Percentiles rank a stretch among this genome's conserved stretches.
phyloP scores from a whole-genome alignment of 2,797 vertebrate species.

The Dipus sagitta region DNA sequence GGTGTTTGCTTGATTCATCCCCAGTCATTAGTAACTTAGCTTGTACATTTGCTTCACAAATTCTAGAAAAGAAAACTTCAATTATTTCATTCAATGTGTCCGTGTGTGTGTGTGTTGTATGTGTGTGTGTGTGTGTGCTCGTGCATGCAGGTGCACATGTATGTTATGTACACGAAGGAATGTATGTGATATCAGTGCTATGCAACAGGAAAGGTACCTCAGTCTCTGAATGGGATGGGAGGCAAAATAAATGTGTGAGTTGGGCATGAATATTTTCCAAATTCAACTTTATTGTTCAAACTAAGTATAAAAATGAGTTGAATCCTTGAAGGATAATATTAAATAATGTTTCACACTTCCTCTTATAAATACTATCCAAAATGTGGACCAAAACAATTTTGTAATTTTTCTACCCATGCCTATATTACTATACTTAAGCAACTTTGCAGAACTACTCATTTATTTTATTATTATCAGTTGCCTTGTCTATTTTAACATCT shows the following conservation, averaged over 20 bases:
- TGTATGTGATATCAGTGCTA: too few relatives aligned
- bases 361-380: background rate
- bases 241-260: background rate
- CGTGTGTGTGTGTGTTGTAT: background rate
- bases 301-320: background rate
- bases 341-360: background rate
- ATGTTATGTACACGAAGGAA: background rate
- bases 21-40: background rate
- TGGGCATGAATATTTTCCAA: background rate
- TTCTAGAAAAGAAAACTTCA: constrained; percentile 2
- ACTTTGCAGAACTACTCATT: background rate
- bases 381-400: background rate
- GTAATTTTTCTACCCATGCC: background rate
- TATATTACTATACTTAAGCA: background rate
- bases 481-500: background rate
- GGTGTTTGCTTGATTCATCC: background rate
- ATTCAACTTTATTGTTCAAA: background rate
- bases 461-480: background rate
- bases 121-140: background rate
- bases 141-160: background rate
- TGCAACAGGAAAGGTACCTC: background rate
- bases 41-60: constrained; percentile 28
- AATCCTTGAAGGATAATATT: background rate
- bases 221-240: background rate
- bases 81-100: background rate